These are phyloP conservation scores for Monopterus albus DNA, from an alignment of 2,113 vertebrate species.

Conservation along the genomic window DNA sequence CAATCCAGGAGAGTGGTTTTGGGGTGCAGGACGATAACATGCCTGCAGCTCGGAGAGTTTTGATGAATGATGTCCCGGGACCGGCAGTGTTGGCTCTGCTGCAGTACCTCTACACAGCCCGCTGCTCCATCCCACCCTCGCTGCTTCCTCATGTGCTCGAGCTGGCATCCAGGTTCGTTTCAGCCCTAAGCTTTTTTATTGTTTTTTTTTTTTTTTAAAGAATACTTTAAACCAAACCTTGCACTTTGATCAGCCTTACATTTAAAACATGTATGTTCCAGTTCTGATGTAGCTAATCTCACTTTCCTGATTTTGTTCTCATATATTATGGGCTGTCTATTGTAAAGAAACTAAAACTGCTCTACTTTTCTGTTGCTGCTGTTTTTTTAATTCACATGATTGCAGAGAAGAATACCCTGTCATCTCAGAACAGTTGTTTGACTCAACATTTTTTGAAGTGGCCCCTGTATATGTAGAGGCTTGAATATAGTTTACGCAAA, in stretches of 20 bases:
- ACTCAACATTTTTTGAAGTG: neutral
- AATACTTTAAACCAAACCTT: neutral
- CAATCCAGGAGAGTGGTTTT: no score
- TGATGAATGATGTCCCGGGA: conserved; percentile 82
- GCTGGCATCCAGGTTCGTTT: conserved; percentile 88
- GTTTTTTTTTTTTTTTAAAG: no score
- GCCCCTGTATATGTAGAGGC: neutral
- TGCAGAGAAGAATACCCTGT: no score
- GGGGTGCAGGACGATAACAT: no score
- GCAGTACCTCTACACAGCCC: conserved; percentile 87
- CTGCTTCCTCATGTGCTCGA: conserved; percentile 78
- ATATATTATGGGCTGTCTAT: no score
- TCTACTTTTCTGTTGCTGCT: neutral
- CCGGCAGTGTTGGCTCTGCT: conserved; percentile 82
- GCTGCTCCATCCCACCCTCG: conserved; percentile 58
- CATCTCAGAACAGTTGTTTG: neutral
- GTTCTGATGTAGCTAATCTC: no score
- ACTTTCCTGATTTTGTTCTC: no score
- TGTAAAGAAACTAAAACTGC: no score
- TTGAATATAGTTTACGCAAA: no score
- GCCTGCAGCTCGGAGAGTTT: no score
- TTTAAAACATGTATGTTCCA: no score
- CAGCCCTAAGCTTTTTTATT: neutral
- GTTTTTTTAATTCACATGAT: neutral
- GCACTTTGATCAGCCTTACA: neutral